Conservation (phyloP, 2,113 vertebrate genomes). For the Bos taurus region ARS-UCD2.0 NC_037329.1:24370501-24371000, state of each 20-base stretch:
- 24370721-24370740: slow-evolving; percentile 42
- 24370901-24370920: neutral
- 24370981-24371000: neutral
- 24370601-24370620: neutral
- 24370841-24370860: slow-evolving; percentile 20
- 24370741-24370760: slow-evolving; percentile 3
- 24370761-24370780: slow-evolving; percentile 41
- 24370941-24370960: neutral
- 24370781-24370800: slow-evolving; percentile 25
- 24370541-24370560: neutral
- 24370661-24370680: neutral
- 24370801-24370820: slow-evolving; percentile 24
- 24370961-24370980: neutral
- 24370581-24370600: neutral
- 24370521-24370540: neutral
- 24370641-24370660: neutral
- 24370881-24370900: neutral
- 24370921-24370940: neutral
- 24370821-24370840: neutral
- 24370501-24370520: no score
- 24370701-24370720: neutral
- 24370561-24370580: neutral
- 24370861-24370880: neutral
- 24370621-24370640: neutral
- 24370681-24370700: neutral